Conservation (phyloP, 2,888 invertebrate species). For the Stenchaetothrips biformis region DNA sequence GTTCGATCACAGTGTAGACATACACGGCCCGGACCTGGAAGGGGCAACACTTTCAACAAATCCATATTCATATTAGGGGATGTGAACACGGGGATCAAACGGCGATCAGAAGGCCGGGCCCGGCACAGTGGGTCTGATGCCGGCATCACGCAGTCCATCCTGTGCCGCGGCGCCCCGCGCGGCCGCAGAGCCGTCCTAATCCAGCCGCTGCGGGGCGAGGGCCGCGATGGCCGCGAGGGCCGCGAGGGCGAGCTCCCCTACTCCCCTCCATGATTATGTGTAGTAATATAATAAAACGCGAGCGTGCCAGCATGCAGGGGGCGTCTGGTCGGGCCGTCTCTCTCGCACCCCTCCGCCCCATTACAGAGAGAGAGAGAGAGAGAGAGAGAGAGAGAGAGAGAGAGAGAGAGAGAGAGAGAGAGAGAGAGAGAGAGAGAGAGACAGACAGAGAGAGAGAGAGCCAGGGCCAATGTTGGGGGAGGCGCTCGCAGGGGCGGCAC, state of each 20-base stretch:
- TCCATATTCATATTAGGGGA: conserved; percentile 16
- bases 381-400: neutral
- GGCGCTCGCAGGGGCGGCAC: neutral
- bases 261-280: conserved; percentile 9
- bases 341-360: too few relatives aligned
- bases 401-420: neutral
- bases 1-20: too few relatives aligned
- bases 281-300: conserved; percentile 17
- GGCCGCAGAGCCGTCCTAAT: neutral
- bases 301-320: neutral
- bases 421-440: neutral
- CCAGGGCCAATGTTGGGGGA: neutral
- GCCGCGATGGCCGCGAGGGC: neutral
- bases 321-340: neutral
- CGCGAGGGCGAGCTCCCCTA: neutral
- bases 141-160: too few relatives aligned
- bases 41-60: neutral
- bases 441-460: neutral
- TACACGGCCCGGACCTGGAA: too few relatives aligned
- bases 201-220: neutral
- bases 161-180: too few relatives aligned
- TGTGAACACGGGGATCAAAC: conserved; percentile 7
- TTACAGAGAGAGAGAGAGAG: neutral
- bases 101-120: neutral
- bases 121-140: too few relatives aligned